Percentiles rank a stretch among this genome's conserved stretches.
These are phyloP conservation scores for Sinhomidia bicolor DNA, from an alignment of 2,888 invertebrate genomes.

Conservation along the genomic window DNA sequence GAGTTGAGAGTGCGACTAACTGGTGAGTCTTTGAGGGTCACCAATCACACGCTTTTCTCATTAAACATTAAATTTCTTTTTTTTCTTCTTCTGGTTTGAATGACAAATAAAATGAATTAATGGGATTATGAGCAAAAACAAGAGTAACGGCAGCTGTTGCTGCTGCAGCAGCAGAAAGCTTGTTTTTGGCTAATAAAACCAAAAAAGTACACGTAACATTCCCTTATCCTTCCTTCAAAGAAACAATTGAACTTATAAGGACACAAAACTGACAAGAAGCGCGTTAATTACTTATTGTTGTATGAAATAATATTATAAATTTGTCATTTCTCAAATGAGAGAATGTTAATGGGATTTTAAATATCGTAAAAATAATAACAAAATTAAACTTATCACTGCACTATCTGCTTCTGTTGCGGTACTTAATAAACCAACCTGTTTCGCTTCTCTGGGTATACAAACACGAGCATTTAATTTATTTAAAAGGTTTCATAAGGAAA, in stretches of 20 bases:
- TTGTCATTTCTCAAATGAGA: slow-evolving; percentile 22
- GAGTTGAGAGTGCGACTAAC: background rate
- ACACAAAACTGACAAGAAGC: background rate
- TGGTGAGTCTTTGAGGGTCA: slow-evolving; percentile 22
- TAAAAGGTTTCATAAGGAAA: background rate
- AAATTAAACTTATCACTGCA: background rate
- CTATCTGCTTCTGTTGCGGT: background rate
- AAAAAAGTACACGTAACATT: background rate
- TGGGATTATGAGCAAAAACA: background rate
- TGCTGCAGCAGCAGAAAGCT: background rate
- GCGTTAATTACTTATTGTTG: slow-evolving; percentile 22
- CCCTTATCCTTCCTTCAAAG: background rate
- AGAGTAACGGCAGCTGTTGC: background rate
- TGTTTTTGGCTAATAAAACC: slow-evolving; percentile 14
- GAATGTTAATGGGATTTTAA: slow-evolving; percentile 43
- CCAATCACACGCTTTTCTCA: slow-evolving; percentile 50
- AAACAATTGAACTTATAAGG: slow-evolving; percentile 36
- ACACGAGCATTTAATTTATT: background rate
- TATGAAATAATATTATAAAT: background rate
- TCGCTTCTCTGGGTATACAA: background rate
- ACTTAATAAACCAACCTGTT: background rate
- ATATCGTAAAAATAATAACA: background rate
- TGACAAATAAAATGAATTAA: slow-evolving; percentile 22
- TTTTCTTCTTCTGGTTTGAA: slow-evolving; percentile 32
- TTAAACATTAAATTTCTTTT: background rate